A percentile compares a stretch with the other conserved stretches of the same genome.
phyloP scores from a whole-genome alignment of 2,797 vertebrate genomes.

The Acrocephalus scirpaceus region DNA sequence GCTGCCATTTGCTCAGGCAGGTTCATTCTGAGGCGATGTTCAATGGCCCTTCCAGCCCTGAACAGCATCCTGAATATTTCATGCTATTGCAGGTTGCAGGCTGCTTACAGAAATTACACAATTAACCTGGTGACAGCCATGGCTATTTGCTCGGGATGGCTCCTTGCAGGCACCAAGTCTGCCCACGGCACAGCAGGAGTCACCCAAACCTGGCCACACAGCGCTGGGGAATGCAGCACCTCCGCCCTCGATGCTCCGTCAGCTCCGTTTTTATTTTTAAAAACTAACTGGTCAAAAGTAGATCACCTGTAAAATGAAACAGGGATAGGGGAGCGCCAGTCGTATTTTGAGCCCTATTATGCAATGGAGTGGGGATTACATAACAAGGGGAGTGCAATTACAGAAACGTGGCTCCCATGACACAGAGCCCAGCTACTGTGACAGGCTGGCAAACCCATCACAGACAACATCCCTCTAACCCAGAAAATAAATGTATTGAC shows the following conservation, averaged over 20 bases:
- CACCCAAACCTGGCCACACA: background rate
- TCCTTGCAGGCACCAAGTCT: background rate
- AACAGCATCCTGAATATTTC: background rate
- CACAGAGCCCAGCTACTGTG: background rate
- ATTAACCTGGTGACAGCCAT: background rate
- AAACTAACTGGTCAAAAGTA: background rate
- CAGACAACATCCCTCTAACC: background rate
- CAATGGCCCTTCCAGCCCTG: background rate
- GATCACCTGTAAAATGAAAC: background rate
- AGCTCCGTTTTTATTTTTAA: background rate
- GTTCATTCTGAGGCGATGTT: fast-evolving
- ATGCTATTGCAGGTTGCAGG: background rate
- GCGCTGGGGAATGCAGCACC: background rate
- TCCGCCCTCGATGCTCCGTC: fast-evolving
- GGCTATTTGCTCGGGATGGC: fast-evolving
- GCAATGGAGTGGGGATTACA: slow-evolving; percentile 29
- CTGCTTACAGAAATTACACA: background rate
- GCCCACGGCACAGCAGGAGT: background rate
- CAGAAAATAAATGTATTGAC: background rate
- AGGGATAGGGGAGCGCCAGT: background rate
- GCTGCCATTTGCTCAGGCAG: background rate
- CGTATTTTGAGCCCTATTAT: background rate
- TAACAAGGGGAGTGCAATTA: slow-evolving; percentile 22
- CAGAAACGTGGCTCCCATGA: slow-evolving; percentile 19
- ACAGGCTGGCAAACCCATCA: background rate